Evolutionary conservation across 2,113 vertebrate genomes (phyloP).

Genomic region (Symphodus melops): DNA sequence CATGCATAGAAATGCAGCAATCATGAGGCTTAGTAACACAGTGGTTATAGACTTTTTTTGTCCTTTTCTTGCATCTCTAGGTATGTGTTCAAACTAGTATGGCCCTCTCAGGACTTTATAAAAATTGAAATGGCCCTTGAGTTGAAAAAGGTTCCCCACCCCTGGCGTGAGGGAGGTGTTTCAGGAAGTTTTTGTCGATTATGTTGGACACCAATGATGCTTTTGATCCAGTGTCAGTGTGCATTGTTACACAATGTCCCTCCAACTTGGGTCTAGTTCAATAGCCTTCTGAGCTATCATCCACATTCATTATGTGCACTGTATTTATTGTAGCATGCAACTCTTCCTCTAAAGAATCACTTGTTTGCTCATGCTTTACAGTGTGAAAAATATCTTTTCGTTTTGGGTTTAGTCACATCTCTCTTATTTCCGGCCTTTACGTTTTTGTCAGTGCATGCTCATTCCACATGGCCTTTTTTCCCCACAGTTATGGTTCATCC

Average conservation of each 20-base stretch:
- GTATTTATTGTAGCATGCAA: not conserved
- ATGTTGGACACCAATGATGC: not conserved
- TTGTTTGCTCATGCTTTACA: not conserved
- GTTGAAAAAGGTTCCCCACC: too few relatives aligned
- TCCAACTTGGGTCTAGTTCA: not conserved
- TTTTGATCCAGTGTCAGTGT: not conserved
- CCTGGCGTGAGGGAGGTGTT: too few relatives aligned
- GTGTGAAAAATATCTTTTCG: slow-evolving; percentile 11
- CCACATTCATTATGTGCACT: not conserved
- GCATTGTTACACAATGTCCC: not conserved
- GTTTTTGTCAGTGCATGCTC: not conserved
- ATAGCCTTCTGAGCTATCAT: not conserved
- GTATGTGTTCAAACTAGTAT: too few relatives aligned
- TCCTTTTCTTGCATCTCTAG: too few relatives aligned
- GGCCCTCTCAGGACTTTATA: too few relatives aligned
- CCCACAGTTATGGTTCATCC: not conserved
- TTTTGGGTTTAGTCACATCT: not conserved
- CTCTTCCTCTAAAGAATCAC: slow-evolving; percentile 1
- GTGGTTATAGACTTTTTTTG: too few relatives aligned
- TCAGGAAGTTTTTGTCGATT: not conserved
- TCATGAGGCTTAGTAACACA: too few relatives aligned
- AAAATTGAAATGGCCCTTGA: too few relatives aligned
- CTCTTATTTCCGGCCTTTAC: not conserved
- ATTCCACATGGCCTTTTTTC: not conserved
- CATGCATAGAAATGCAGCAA: too few relatives aligned